phyloP scores from a whole-genome alignment of 1,140 invertebrate genomes.

The Panonychus citri region DNA sequence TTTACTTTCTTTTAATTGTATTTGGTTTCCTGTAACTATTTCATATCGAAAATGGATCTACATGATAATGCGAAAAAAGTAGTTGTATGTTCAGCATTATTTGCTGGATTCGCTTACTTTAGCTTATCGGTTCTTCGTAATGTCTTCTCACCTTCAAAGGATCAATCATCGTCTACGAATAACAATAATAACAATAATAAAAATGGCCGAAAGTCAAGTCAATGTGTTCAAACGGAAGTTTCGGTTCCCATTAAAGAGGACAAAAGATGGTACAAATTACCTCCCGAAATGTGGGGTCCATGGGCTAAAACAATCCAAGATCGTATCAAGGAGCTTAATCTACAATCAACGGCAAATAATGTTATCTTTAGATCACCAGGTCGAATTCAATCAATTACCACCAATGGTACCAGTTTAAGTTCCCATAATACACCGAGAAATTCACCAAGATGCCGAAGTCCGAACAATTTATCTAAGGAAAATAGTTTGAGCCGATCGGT shows the following conservation, averaged over 20 bases:
- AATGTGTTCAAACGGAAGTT: background rate
- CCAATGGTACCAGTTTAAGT: background rate
- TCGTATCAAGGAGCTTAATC: background rate
- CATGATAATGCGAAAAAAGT: background rate
- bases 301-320: background rate
- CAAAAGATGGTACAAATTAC: background rate
- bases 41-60: too few relatives aligned
- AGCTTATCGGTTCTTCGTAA: background rate
- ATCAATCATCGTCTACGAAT: too few relatives aligned
- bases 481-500: too few relatives aligned
- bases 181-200: background rate
- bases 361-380: background rate
- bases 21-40: too few relatives aligned
- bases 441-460: background rate
- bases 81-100: background rate
- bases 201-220: background rate
- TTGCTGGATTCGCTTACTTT: background rate
- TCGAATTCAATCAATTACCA: too few relatives aligned
- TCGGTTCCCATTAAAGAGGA: background rate
- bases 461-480: background rate
- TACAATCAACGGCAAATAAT: background rate
- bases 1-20: too few relatives aligned
- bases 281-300: background rate
- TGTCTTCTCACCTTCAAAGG: background rate
- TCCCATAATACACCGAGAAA: background rate